Evolutionary conservation across 1,140 invertebrate genomes (phyloP), one percentile per base, ranked within the genome.

Genomic region (Vanessa tameamea): DNA sequence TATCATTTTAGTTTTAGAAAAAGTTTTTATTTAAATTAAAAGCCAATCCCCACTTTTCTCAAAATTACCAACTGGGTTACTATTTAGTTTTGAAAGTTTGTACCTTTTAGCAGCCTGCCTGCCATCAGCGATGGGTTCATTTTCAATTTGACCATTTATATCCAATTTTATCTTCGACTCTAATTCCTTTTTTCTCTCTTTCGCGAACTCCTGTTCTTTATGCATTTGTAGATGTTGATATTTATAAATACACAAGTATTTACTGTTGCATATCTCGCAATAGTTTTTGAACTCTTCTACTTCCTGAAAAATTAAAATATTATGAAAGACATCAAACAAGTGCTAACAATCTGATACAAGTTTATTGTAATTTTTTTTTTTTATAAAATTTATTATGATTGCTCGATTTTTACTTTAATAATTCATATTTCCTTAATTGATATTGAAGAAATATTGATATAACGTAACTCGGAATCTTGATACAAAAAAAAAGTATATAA

Each of bases 181-280:
- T n/a, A 77, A 26, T 70, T 84, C 78, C 47, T 71, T 5, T 69
- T 90, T 84, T 47, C 90, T 87, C 15, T 83, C 75, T 43, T 71
- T 74, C 0, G 76, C 75, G 1, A 72, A 57, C 73, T 91, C 89
- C 77, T 93, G 88, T 31, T 87, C 83, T 48, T 80, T 81, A 63
- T 93, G 91, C 67, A 74, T 73, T 15, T 63, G 59, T 71, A 92
- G 85, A 69, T 95, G 95, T 69, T 93, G 91, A 70, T 88, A 88
- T 76, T 95, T 85, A 69, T 95, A 95, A 31, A 94, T 92, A 26
- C 94, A 94, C 82, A 95, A 92, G 80, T 95, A 93, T 76, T 90
- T 85, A 61, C 88, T 87, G 2, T 89, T 76, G 78, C 95, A 96
- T 59, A 95, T 82, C 0, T 93, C 81, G 82, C 95, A 96, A 43